A percentile compares a stretch with the other conserved stretches of the same genome.
Evolutionary conservation across 2,888 invertebrate genomes (phyloP).

Genomic region (Stenodema calcarata): DNA sequence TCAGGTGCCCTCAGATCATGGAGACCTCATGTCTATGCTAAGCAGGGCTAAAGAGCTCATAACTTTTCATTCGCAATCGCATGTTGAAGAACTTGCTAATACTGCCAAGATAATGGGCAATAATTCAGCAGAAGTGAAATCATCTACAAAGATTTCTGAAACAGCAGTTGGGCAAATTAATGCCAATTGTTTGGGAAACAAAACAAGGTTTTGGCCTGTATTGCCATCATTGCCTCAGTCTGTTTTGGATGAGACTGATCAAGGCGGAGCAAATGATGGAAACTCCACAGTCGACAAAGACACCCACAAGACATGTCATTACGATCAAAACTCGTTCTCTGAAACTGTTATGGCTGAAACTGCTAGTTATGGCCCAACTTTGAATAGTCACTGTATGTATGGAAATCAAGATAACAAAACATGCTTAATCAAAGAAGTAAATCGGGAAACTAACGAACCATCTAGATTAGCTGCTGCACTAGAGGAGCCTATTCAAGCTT

Average conservation of each 20-base stretch:
- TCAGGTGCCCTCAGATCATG: not conserved
- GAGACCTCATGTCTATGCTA: not conserved
- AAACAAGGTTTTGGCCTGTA: not conserved
- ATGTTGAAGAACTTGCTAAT: not conserved
- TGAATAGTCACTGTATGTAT: not conserved
- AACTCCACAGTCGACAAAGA: not conserved
- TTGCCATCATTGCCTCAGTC: not conserved
- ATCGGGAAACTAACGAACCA: not conserved
- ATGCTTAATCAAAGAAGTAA: not conserved
- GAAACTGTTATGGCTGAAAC: too few species aligned
- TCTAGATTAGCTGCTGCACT: too few species aligned
- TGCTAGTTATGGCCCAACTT: not conserved
- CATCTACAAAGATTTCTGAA: not conserved
- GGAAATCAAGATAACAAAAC: not conserved
- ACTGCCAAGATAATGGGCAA: not conserved
- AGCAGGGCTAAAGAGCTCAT: not conserved
- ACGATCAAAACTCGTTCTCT: not conserved
- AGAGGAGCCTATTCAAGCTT: too few species aligned
- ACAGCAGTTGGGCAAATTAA: not conserved
- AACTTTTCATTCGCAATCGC: not conserved
- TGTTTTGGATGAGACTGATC: not conserved
- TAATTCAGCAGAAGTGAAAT: not conserved
- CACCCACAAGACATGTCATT: not conserved
- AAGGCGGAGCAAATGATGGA: not conserved
- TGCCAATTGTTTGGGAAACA: not conserved